phyloP scores from a whole-genome alignment of 1,140 invertebrate species.

The Ceratoteleas bidentatus region DNA sequence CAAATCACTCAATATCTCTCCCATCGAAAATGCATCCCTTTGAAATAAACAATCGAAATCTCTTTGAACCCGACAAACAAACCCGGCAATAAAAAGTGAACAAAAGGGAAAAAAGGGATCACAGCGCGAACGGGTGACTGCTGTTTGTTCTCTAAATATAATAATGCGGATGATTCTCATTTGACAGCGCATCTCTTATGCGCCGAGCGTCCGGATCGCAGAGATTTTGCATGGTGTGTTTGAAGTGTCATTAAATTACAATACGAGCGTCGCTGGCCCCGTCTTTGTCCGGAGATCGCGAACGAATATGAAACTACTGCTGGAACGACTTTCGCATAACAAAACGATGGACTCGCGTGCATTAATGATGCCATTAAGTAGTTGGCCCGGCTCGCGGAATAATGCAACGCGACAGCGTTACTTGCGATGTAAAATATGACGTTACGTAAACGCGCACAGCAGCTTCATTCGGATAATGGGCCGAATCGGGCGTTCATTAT shows the following conservation, averaged over 20 bases:
- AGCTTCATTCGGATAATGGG: conserved; percentile 28
- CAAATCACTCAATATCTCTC: no score
- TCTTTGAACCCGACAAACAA: no score
- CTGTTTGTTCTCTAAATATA: conserved; percentile 60
- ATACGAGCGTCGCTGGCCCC: conserved; percentile 16
- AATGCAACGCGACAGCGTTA: conserved; percentile 22
- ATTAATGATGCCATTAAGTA: conserved; percentile 42
- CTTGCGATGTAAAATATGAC: conserved; percentile 23
- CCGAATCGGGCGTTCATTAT: conserved; percentile 22
- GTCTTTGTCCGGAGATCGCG: conserved; percentile 32
- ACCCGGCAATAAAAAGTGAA: no score
- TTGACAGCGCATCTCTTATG: conserved; percentile 7
- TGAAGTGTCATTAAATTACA: conserved; percentile 39
- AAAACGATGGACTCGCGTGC: conserved; percentile 34
- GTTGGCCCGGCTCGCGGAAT: conserved; percentile 17
- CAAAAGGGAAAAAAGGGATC: no score
- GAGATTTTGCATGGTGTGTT: conserved; percentile 18
- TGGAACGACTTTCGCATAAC: conserved; percentile 47
- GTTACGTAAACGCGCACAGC: conserved; percentile 25
- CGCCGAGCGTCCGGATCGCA: neutral
- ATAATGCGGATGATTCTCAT: conserved; percentile 46
- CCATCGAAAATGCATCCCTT: no score
- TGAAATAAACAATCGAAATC: no score
- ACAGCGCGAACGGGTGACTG: conserved; percentile 14
- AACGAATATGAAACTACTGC: conserved; percentile 40